Conservation (phyloP, 2,888 invertebrate genomes). For the Paralinhomoeus sp. region DNA sequence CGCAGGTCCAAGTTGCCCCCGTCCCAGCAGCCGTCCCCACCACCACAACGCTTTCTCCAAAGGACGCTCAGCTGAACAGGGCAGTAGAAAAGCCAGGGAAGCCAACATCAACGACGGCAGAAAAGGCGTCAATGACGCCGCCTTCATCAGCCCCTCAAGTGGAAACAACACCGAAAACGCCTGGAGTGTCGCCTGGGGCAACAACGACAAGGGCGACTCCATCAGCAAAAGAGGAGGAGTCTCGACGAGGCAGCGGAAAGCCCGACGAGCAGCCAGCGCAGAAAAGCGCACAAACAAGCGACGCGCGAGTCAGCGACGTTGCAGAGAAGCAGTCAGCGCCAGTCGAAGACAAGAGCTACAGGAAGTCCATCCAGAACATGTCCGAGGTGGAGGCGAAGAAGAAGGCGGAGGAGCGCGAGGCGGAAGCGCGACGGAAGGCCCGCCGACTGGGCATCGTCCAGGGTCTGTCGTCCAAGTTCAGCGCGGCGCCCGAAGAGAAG, state of each 20-base stretch:
- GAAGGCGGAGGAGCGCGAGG: neutral
- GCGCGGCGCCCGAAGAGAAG: neutral
- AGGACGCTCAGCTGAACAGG: no score
- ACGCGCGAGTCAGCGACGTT: neutral
- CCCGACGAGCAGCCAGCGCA: no score
- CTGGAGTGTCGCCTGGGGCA: no score
- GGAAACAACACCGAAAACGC: no score
- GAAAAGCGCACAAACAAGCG: no score
- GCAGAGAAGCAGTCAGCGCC: neutral
- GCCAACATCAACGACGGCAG: no score
- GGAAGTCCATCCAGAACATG: conserved; percentile 1
- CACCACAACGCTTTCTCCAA: no score
- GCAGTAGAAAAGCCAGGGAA: neutral
- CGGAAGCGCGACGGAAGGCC: neutral
- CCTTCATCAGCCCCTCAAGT: no score
- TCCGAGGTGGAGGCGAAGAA: neutral
- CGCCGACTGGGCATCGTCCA: conserved; percentile 1
- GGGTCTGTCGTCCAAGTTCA: neutral
- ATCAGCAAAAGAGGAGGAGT: no score
- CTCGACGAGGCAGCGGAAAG: no score
- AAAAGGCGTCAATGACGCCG: no score
- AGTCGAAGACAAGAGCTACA: neutral
- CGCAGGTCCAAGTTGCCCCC: neutral
- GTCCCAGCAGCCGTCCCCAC: neutral
- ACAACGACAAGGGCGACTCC: neutral